A percentile compares a stretch with the other conserved stretches of the same genome.
Evolutionary conservation across 1,140 invertebrate genomes (phyloP).

Genomic region (Littorina saxatilis): DNA sequence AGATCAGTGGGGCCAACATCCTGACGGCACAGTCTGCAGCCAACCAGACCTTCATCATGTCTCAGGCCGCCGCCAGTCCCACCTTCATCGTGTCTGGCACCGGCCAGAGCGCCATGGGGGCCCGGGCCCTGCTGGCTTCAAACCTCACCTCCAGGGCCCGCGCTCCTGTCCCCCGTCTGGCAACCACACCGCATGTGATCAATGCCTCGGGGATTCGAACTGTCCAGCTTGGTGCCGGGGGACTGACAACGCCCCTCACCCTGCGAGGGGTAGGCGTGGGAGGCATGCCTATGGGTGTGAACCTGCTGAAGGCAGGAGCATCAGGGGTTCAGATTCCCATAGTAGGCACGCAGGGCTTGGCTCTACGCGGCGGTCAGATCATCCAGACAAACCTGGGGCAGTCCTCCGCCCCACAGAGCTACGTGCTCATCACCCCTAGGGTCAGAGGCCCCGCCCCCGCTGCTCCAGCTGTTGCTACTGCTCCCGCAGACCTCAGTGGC

Average conservation of each 20-base stretch:
- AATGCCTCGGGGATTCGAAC: background rate
- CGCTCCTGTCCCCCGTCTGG: background rate
- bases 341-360: constrained; percentile 21
- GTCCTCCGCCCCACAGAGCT: constrained; percentile 28
- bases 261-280: constrained; percentile 18
- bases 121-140: constrained; percentile 23
- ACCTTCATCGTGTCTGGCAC: constrained; percentile 12
- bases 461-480: background rate
- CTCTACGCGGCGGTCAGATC: constrained; percentile 36
- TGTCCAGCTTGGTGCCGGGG: constrained; percentile 12
- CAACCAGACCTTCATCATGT: constrained; percentile 17
- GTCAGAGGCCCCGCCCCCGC: background rate
- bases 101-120: background rate
- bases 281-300: constrained; percentile 14
- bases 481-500: constrained; percentile 7
- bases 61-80: background rate
- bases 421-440: constrained; percentile 34
- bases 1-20: constrained; percentile 8
- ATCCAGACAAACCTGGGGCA: constrained; percentile 41
- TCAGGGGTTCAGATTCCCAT: constrained; percentile 34
- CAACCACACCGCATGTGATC: constrained; percentile 15
- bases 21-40: background rate
- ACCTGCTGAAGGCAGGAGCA: constrained; percentile 27
- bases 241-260: background rate
- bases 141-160: constrained; percentile 9